Base-by-base conservation (phyloP, 1,140 invertebrate genomes). In the Yoshiicerus persimilis region DNA sequence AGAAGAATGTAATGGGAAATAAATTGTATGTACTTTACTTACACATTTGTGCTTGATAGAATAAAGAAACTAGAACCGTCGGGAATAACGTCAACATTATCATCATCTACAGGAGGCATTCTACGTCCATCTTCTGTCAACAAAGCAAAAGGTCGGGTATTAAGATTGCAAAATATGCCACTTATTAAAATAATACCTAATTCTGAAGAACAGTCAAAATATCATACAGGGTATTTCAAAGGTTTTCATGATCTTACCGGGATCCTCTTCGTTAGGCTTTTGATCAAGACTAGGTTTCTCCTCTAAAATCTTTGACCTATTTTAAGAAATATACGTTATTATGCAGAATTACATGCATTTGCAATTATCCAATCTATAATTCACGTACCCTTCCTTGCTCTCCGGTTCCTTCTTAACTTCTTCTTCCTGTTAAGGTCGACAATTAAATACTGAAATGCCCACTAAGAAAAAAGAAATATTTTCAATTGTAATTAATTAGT, bases 31-130 rank as follows among this genome's bases (percentile, higher is more conserved):
- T n/a, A n/a, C n/a, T n/a, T n/a, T 2, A 47, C 32, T 89, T 92
- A 98, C 96, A 96, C 97, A 95, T 99, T 99, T 39, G 95, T 98
- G 92, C 95, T 96, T 91, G 96, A 96, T 93, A 99, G 98, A 92
- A 99, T 94, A 95, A 99, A 99, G 93, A 99, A 98, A 91, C 98
- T 97, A 92, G 96, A 96, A 92, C 96, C 96, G 92, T 96, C 95
- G 90, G 99, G 99, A 93, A 99, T 99, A 86, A 98, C 92, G 30
- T 92, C 91, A 87, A 91, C 92, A n/a, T 92, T 92, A 36, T 92
- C 92, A 47, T 92, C 92, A 56, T 91, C 91, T 86, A 92, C 91
- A 4, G 92, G 92, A 90, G 92, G 27, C 92, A 87, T 39, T 91
- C 86, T 4, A 92, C 92, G 80, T n/a, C 23, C 92, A 90, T 34